Conservation (phyloP, 2,888 invertebrate species). For the Thysanoteuthis rhombus region DNA sequence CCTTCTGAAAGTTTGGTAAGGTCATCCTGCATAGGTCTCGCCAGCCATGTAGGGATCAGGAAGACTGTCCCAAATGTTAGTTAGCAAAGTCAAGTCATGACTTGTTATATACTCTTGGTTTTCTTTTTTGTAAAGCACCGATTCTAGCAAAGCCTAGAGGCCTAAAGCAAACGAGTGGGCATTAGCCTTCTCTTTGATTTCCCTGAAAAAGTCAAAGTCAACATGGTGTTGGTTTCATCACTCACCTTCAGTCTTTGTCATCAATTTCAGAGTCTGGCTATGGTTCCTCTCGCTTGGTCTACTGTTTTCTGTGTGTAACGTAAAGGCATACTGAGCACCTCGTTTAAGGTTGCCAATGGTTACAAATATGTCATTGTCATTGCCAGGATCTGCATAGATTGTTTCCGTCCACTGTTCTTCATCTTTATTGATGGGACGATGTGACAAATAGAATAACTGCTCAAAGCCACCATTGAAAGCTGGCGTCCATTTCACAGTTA, state of each 20-base stretch:
- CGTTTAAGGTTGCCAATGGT: conserved; percentile 18
- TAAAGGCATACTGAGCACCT: conserved; percentile 19
- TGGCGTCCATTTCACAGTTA: conserved; percentile 30
- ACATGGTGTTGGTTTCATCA: neutral
- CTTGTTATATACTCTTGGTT: too few species aligned
- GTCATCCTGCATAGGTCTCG: too few species aligned
- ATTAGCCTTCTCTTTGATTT: neutral
- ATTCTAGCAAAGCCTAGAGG: too few species aligned
- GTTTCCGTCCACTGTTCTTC: conserved; percentile 16
- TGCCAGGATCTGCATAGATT: conserved; percentile 24
- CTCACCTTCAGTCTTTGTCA: conserved; percentile 26
- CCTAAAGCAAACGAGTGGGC: neutral
- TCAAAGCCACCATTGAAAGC: conserved; percentile 26
- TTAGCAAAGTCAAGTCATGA: too few species aligned
- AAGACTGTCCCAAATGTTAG: too few species aligned
- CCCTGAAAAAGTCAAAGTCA: too few species aligned
- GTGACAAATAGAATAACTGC: conserved; percentile 15
- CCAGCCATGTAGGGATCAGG: too few species aligned
- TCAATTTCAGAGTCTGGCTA: conserved; percentile 15
- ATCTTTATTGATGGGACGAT: neutral
- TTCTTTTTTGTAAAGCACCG: too few species aligned
- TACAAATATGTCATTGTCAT: conserved; percentile 19
- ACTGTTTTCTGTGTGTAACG: conserved; percentile 21
- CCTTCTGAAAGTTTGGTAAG: too few species aligned
- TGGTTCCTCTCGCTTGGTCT: neutral